Conservation (phyloP, 2,113 vertebrate genomes). For the Poeciliopsis turrubarensis region DNA sequence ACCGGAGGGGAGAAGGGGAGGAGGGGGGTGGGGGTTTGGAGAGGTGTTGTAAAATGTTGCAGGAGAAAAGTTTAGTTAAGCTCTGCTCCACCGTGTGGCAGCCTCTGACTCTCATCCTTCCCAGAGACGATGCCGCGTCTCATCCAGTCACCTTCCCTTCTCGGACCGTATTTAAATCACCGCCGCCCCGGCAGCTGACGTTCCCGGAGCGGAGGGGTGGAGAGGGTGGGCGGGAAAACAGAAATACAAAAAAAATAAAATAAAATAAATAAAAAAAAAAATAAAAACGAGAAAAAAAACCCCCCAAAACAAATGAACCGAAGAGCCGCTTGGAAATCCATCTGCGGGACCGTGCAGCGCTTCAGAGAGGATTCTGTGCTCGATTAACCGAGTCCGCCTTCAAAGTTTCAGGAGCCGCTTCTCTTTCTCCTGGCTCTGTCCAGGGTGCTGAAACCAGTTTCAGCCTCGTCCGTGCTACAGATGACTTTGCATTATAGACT, state of each 20-base stretch:
- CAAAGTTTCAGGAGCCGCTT: background rate
- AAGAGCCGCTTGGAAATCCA: conserved; percentile 12
- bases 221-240: background rate
- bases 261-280: too few species aligned
- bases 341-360: conserved; percentile 15
- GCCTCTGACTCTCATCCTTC: conserved; percentile 28
- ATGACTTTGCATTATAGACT: too few species aligned
- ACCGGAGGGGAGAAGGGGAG: too few species aligned
- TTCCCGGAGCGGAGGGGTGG: background rate
- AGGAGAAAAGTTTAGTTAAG: conserved; percentile 48
- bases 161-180: conserved; percentile 59
- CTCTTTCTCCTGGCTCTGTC: conserved; percentile 29
- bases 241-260: too few species aligned
- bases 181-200: conserved; percentile 18
- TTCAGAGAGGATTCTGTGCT: background rate
- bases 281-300: too few species aligned
- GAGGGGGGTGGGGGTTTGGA: too few species aligned
- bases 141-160: conserved; percentile 42
- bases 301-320: background rate
- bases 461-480: background rate
- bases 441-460: conserved; percentile 46
- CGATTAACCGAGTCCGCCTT: background rate
- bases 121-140: conserved; percentile 29
- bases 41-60: conserved; percentile 14
- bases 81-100: conserved; percentile 75